Base-by-base conservation (phyloP, 2,888 invertebrate species). In the Adineta ricciae region DNA sequence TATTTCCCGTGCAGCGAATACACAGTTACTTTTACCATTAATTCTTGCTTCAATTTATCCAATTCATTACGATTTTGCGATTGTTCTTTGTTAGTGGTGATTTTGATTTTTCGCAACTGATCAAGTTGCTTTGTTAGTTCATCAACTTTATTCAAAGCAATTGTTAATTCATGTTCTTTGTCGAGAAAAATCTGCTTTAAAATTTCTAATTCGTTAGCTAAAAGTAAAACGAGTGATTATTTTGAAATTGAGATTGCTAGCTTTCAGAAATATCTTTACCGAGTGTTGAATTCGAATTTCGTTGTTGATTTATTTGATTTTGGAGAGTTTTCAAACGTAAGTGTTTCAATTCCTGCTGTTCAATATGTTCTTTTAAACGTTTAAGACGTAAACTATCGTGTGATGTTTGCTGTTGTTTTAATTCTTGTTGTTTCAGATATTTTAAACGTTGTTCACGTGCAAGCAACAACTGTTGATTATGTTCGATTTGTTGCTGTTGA, bases 131-230 rank as follows among this genome's bases (percentile, higher is more conserved):
- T 92, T 87, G 96, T 96, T 90, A 98, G 92, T 91, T 96, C 96
- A 89, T 98, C 97, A 89, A 97, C 97, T 92, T 96, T 96, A 89
- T 95, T 95, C 90, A 97, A 96, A n/a, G 97, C 97, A 92, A 96
- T 92, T 86, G 96, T 95, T 87, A 98, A 92, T 91, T 97, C 97
- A 91, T 96, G 96, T 91, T 97, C 97, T 90, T 97, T 97, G 90
- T 97, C 96, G 92, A 95, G 96, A 93, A 97, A 97, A 86, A 97
- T 93, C 87, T 96, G 95, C 89, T 96, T 94, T 90, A 96, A 96
- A 88, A 96, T 95, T 92, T 97, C 96, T 91, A 97, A 93, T 92
- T 97, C 97, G 90, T 95, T 78, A 41, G 41, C 78, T 54, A 32
- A n/a, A 56, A 84, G 36, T 3, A 50, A 78, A 27, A 24, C 54